Conservation (phyloP, 2,888 invertebrate species). For the Cyclophora albipunctata region DNA sequence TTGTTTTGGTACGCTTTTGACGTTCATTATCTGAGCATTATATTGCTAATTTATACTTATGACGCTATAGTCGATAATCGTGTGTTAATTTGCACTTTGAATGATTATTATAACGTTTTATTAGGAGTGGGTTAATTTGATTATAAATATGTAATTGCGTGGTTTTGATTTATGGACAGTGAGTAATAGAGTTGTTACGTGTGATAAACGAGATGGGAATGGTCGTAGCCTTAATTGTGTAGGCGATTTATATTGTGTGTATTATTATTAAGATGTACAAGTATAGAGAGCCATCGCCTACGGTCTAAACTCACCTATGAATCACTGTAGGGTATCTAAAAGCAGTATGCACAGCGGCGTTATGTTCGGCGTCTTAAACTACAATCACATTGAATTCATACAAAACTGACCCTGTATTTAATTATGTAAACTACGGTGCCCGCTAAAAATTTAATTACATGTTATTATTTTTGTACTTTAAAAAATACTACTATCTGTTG, state of each 20-base stretch:
- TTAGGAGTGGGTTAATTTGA: slow-evolving; percentile 15
- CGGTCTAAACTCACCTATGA: slow-evolving; percentile 55
- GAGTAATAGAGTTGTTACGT: slow-evolving; percentile 23
- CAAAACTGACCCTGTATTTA: slow-evolving; percentile 75
- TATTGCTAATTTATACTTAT: slow-evolving; percentile 26
- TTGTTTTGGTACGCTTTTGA: slow-evolving; percentile 47
- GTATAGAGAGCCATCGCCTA: slow-evolving; percentile 14
- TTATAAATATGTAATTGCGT: slow-evolving; percentile 9
- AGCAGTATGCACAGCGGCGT: slow-evolving; percentile 62
- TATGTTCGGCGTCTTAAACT: slow-evolving; percentile 65
- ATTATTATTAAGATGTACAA: not conserved
- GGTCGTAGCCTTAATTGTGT: not conserved
- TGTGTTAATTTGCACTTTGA: slow-evolving; percentile 20
- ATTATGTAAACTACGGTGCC: slow-evolving; percentile 66
- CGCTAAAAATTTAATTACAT: slow-evolving; percentile 43
- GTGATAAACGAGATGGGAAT: slow-evolving; percentile 19
- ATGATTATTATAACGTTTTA: slow-evolving; percentile 10
- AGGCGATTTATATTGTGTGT: no score
- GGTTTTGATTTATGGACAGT: slow-evolving; percentile 12
- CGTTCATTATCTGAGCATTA: slow-evolving; percentile 25
- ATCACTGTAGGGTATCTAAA: slow-evolving; percentile 54
- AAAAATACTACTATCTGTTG: slow-evolving; percentile 61
- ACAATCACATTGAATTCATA: slow-evolving; percentile 76
- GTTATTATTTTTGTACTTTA: slow-evolving; percentile 66
- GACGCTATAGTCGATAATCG: slow-evolving; percentile 23